phyloP scores from a whole-genome alignment of 2,888 invertebrate species.

The Pammene aurita region DNA sequence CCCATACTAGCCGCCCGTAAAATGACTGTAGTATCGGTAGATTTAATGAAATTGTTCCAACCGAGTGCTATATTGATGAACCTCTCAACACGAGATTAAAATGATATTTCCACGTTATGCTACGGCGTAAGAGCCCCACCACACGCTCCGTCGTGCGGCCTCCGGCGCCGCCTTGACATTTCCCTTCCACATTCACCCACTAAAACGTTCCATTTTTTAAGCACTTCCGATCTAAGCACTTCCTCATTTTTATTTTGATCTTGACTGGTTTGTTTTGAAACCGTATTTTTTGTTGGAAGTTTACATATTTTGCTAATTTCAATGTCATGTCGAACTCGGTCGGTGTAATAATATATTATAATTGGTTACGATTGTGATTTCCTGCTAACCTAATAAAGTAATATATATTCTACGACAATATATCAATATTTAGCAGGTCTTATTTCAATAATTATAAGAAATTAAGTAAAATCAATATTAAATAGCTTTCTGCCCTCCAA shows the following conservation, averaged over 20 bases:
- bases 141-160: constrained; percentile 46
- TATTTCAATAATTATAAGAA: neutral
- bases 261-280: constrained; percentile 38
- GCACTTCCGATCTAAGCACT: constrained; percentile 76
- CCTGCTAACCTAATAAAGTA: too few species aligned
- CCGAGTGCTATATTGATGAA: neutral
- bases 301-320: constrained; percentile 13
- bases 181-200: constrained; percentile 67
- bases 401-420: neutral
- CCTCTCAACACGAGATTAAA: neutral
- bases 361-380: neutral
- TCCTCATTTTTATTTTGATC: constrained; percentile 61
- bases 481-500: neutral
- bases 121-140: neutral
- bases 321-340: constrained; percentile 6
- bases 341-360: neutral
- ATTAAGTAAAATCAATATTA: neutral
- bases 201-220: constrained; percentile 75
- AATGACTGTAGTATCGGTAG: too few species aligned
- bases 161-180: constrained; percentile 78
- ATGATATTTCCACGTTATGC: neutral
- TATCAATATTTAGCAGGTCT: neutral
- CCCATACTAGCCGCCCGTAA: too few species aligned
- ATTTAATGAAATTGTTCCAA: too few species aligned
- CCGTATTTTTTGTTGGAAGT: neutral